A percentile compares a stretch with the other conserved stretches of the same genome.
Evolutionary conservation across 2,113 vertebrate genomes (phyloP).

Genomic region (Rousettus leschenaultii): DNA sequence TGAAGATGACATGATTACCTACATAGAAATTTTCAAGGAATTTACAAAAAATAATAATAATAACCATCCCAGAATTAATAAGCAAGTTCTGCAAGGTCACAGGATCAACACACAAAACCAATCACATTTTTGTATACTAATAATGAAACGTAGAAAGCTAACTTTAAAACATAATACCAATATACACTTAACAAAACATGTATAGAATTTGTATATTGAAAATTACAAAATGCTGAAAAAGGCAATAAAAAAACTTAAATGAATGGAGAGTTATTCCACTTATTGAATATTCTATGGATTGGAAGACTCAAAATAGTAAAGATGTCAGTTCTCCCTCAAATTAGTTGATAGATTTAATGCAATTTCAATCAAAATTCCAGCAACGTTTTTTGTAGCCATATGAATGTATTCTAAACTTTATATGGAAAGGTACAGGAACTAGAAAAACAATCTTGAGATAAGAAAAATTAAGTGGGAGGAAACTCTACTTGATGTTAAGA

Average conservation of each 20-base stretch:
- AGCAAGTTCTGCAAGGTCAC: background rate
- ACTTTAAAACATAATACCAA: background rate
- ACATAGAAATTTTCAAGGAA: background rate
- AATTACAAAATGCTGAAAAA: background rate
- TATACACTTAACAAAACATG: background rate
- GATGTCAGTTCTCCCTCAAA: background rate
- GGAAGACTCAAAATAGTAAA: background rate
- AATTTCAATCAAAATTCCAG: background rate
- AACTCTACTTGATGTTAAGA: background rate
- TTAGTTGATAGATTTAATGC: background rate
- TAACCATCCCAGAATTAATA: background rate
- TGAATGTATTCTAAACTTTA: background rate
- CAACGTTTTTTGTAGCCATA: background rate
- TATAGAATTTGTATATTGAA: background rate
- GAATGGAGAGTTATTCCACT: background rate
- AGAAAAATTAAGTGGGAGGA: background rate
- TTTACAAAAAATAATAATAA: background rate
- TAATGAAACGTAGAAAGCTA: background rate
- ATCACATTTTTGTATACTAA: no score
- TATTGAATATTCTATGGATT: background rate
- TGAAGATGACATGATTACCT: background rate
- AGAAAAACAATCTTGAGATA: background rate
- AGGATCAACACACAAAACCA: background rate
- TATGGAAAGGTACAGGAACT: background rate
- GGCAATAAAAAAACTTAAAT: background rate